A percentile compares a stretch with the other conserved stretches of the same genome.
phyloP scores from a whole-genome alignment of 2,797 vertebrate genomes.

The Notoglanidium macrostoma region DNA sequence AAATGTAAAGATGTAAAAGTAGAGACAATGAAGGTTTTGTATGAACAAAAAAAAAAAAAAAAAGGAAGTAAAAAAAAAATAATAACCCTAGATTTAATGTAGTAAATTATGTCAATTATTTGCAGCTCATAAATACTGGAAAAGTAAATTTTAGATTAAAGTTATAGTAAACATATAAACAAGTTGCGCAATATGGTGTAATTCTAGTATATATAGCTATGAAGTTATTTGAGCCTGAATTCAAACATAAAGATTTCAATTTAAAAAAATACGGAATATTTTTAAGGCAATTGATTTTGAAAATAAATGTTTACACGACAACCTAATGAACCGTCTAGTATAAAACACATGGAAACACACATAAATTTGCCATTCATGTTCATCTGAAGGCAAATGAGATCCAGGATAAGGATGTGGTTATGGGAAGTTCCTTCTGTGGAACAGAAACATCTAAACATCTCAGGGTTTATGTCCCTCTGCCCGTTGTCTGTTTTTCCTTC shows the following conservation, averaged over 20 bases:
- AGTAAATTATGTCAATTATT: not conserved
- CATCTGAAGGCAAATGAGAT: not conserved
- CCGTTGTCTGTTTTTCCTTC: not conserved
- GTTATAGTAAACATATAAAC: not conserved
- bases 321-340: not conserved
- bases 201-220: not conserved
- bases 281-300: not conserved
- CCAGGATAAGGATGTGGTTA: conserved; percentile 10
- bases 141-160: not conserved
- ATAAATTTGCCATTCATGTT: not conserved
- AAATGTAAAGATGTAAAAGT: not conserved
- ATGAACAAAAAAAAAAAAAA: too few species aligned
- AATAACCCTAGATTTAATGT: not conserved
- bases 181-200: not conserved
- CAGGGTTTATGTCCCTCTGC: not conserved
- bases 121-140: not conserved
- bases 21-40: not conserved
- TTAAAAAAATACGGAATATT: not conserved
- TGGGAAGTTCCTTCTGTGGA: not conserved
- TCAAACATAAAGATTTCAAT: too few species aligned
- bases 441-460: conserved; percentile 16
- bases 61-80: too few species aligned
- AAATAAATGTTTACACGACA: not conserved
- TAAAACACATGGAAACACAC: not conserved
- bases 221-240: too few species aligned